Conservation (phyloP, 1,140 invertebrate species). For the Drosophila ogumai region DNA sequence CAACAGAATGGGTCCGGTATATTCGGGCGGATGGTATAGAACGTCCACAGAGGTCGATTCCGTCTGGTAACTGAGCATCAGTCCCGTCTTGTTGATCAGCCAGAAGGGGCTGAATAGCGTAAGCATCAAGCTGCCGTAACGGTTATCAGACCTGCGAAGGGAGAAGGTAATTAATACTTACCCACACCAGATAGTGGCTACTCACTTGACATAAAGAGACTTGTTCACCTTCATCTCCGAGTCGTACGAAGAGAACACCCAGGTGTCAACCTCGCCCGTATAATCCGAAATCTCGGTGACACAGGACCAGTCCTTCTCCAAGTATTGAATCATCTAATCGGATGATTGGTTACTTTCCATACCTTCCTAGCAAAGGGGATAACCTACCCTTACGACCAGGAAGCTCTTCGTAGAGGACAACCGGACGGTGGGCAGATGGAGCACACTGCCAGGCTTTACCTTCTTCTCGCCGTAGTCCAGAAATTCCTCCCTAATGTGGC, state of each 20-base stretch:
- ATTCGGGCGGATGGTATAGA: constrained; percentile 92
- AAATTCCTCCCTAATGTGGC: constrained; percentile 65
- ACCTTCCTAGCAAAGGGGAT: background rate
- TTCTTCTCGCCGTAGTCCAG: constrained; percentile 86
- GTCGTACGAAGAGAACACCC: constrained; percentile 94
- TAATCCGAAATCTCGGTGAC: constrained; percentile 88
- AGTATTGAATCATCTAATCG: constrained; percentile 91
- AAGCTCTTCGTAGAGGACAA: constrained; percentile 87
- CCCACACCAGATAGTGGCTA: background rate
- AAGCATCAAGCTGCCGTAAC: constrained; percentile 89
- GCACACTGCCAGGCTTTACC: constrained; percentile 89
- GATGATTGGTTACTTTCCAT: background rate
- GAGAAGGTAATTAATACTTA: background rate
- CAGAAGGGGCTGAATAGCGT: constrained; percentile 98
- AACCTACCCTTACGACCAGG: constrained; percentile 90
- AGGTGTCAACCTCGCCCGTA: constrained; percentile 91
- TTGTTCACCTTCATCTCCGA: constrained; percentile 89
- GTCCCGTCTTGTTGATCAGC: constrained; percentile 99
- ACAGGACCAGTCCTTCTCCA: constrained; percentile 95
- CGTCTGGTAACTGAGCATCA: constrained; percentile 92
- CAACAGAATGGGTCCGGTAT: constrained; percentile 94
- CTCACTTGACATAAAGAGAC: constrained; percentile 94
- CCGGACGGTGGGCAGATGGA: constrained; percentile 89
- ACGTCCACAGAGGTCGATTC: constrained; percentile 89
- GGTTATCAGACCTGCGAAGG: constrained; percentile 71